Conservation (phyloP, 2,888 invertebrate species). For the Tetramorium bicarinatum region DNA sequence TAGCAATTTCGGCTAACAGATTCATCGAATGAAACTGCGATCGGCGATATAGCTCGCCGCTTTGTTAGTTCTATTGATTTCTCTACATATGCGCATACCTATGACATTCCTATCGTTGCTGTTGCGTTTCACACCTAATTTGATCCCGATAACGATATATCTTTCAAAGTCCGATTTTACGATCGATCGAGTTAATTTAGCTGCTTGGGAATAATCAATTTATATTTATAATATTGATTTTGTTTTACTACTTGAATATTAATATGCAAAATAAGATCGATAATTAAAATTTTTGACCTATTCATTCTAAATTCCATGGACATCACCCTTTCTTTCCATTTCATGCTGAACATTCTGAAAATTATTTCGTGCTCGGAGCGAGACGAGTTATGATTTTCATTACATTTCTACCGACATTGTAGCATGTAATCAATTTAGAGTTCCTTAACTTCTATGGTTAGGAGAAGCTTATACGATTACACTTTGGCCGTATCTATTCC, state of each 20-base stretch:
- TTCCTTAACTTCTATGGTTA: slow-evolving; percentile 35
- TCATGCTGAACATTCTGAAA: not conserved
- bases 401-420: slow-evolving; percentile 20
- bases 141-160: too few relatives aligned
- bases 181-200: not conserved
- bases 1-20: slow-evolving; percentile 38
- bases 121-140: slow-evolving; percentile 11
- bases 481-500: slow-evolving; percentile 47
- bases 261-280: not conserved
- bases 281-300: not conserved
- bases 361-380: not conserved
- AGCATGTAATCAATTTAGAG: slow-evolving; percentile 46
- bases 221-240: not conserved
- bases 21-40: slow-evolving; percentile 25
- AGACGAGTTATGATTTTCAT: slow-evolving; percentile 37
- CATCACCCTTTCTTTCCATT: not conserved
- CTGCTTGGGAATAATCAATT: not conserved
- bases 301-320: not conserved
- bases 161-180: not conserved
- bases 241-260: not conserved
- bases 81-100: not conserved
- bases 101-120: not conserved
- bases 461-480: slow-evolving; percentile 49
- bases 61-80: slow-evolving; percentile 39
- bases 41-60: not conserved